Evolutionary conservation across 2,888 invertebrate species (phyloP).

Genomic region (Cheilosia soror): DNA sequence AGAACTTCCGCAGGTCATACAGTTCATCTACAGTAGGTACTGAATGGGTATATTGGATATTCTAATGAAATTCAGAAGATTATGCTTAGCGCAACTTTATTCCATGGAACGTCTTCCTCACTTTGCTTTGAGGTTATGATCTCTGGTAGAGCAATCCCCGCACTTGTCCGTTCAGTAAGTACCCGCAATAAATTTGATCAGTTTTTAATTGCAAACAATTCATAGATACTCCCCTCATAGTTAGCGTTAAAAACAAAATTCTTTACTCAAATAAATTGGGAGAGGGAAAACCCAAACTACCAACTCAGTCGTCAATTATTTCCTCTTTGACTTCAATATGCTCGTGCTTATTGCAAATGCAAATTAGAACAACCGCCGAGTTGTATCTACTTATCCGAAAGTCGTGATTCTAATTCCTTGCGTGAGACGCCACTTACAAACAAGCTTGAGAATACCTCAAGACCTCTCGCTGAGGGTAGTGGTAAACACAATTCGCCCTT

Average conservation of each 20-base stretch:
- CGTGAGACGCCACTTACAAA: slow-evolving; percentile 39
- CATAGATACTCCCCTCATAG: not conserved
- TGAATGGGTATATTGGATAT: no score
- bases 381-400: slow-evolving; percentile 32
- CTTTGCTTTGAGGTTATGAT: no score
- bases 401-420: slow-evolving; percentile 58
- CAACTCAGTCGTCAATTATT: slow-evolving; percentile 62
- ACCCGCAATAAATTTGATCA: no score
- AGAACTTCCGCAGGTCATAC: no score
- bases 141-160: no score
- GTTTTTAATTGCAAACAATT: no score
- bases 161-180: no score
- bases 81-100: no score
- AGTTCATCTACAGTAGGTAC: no score
- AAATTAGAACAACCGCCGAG: slow-evolving; percentile 48
- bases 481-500: slow-evolving; percentile 35
- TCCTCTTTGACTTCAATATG: slow-evolving; percentile 48
- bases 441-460: not conserved
- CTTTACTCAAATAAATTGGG: slow-evolving; percentile 10
- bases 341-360: slow-evolving; percentile 55
- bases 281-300: slow-evolving; percentile 46
- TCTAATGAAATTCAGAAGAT: no score
- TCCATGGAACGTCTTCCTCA: no score
- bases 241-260: slow-evolving; percentile 1
- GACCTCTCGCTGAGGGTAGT: slow-evolving; percentile 4